Base-by-base conservation (phyloP, 2,888 invertebrate genomes). In the Sphinx pinastri region DNA sequence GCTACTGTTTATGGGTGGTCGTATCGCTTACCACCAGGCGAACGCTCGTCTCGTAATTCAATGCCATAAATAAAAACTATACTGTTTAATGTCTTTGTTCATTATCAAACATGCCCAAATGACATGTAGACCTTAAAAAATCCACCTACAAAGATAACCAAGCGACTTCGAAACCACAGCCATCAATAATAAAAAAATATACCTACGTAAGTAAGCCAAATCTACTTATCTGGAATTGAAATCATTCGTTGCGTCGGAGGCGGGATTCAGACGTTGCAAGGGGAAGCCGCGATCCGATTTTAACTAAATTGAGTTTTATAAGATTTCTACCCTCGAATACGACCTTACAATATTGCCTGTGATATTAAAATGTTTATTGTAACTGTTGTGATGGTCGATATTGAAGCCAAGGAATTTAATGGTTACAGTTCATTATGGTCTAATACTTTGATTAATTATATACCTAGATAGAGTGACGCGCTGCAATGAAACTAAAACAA, bases 181-280 rank as follows among this genome's bases (percentile, higher is more conserved):
- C 77, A 79, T 83, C 84, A 83, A 82, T 84, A 83, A 80, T 79
- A 79, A 81, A 81, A 81, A 81, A 81, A n/a, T n/a, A 79, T 79
- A 75, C n/a, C n/a, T 31, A 72, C 73, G 74, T 81, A 83, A 79
- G 77, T 78, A 80, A 77, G 79, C 76, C 75, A 84, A 88, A 87
- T 88, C 87, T 84, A 81, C 86, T 89, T 89, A 89, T 87, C 87
- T 88, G 76, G 86, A 88, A 89, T 89, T 88, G 88, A 84, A 88
- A 89, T 89, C 89, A 85, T 86, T 85, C 84, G 80, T 81, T 83
- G 83, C 81, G 82, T 81, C 77, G 81, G 81, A 79, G 81, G 72
- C 78, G 75, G 79, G 80, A 79, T 81, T 81, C 81, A 73, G 76
- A 72, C 78, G 78, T 77, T 84, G 85, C 82, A 84, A 79, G 82